Conservation (phyloP, 2,113 vertebrate genomes). For the Neotragus moschatus region DNA sequence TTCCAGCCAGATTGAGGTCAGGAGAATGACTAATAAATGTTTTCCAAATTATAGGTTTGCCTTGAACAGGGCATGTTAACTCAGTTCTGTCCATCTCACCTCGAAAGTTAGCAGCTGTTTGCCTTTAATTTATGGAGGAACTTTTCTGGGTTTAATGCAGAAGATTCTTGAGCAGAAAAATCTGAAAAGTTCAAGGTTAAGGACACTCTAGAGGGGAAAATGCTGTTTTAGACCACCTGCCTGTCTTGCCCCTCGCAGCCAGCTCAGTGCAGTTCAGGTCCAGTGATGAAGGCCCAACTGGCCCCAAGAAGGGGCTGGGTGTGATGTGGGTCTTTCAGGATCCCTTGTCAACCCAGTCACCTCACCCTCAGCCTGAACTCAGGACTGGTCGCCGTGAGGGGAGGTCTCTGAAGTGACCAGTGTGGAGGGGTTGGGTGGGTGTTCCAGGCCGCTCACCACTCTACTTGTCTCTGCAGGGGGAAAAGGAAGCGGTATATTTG, state of each 20-base stretch:
- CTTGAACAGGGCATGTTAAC: background rate
- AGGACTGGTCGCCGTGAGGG: background rate
- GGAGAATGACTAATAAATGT: background rate
- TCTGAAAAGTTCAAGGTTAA: background rate
- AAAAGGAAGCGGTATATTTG: conserved; percentile 92
- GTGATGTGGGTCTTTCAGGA: background rate
- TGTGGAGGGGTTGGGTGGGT: rapidly evolving
- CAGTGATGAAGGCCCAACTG: background rate
- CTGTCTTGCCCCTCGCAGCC: background rate
- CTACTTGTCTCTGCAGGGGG: conserved; percentile 76
- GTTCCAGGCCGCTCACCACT: background rate
- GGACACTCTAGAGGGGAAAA: background rate
- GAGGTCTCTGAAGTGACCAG: background rate
- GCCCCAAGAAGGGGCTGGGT: background rate
- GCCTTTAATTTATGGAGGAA: background rate
- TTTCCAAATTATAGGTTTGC: conserved; percentile 4
- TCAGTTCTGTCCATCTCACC: background rate
- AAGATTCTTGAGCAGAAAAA: background rate
- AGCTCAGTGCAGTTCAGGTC: background rate
- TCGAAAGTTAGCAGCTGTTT: background rate
- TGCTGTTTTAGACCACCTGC: background rate
- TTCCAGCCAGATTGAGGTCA: background rate
- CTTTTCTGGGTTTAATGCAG: background rate
- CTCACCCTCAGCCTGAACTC: background rate
- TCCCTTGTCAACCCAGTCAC: background rate